Evolutionary conservation across 2,797 vertebrate genomes (phyloP), one percentile per base, ranked within the genome.

Genomic region (Capromys pilorides): DNA sequence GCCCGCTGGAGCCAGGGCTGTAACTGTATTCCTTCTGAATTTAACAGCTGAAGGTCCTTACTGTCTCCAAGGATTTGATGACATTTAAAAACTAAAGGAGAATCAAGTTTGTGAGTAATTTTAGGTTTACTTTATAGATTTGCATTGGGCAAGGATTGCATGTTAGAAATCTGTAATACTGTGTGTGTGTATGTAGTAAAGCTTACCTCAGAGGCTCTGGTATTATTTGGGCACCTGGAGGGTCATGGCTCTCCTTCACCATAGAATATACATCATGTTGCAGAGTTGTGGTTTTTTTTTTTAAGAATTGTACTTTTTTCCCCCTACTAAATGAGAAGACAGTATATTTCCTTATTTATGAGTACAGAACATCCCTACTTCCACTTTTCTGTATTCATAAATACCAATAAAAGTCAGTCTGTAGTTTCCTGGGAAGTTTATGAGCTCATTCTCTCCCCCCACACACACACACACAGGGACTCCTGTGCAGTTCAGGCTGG

Each of bases 21-120:
- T 13, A 41, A 57, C 2, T 3, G n/a, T 71, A 0, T 94, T 66
- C 39, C 80, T 93, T 97, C 82, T 66, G 62, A 67, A 31, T 31
- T 78, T 80, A 14, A 73, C 71, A 4, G 21, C 64, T 93, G 79
- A 80, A 95, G 33, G 16, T 22, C 6, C 2, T 5, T 88, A 24
- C 45, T 86, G 1, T 0, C 64, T 36, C 5, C 54, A 67, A 94
- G 86, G 79, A 94, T 0, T 5, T 96, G 79, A 45, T 95, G 94
- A 62, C 41, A 41, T 86, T 31, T 88, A 91, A 90, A 95, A 95
- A 93, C 95, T 94, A 96, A 94, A 88, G 95, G 19, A 86, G 88
- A 90, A 79, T 61, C 69, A 0, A 36, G 82, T 96, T 95, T 92
- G 62, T 75, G 45, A 64, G 22, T 87, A 45, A 86, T 93, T 91